Evolutionary conservation across 1,140 invertebrate genomes (phyloP).

Genomic region (Anthonomus grandis): DNA sequence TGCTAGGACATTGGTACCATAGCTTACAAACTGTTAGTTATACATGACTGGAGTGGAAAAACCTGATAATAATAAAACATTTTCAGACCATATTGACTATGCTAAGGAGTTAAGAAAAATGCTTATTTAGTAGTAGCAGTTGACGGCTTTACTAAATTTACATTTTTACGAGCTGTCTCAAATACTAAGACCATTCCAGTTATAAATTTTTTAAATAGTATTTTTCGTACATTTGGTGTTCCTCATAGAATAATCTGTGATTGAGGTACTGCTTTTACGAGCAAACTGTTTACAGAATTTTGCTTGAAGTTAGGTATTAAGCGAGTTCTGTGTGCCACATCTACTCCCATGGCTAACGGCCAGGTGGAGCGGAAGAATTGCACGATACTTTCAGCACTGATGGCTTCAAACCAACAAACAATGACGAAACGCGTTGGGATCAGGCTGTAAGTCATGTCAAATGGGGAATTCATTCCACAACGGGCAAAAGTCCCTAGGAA

Average conservation of each 20-base stretch:
- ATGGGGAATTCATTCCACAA: not conserved
- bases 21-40: too few species aligned
- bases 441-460: not conserved
- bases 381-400: too few species aligned
- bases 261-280: constrained; percentile 44
- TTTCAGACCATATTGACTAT: too few species aligned
- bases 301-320: too few species aligned
- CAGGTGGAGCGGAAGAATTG: too few species aligned
- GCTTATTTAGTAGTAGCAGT: constrained; percentile 43
- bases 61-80: too few species aligned
- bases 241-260: constrained; percentile 41
- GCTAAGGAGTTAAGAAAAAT: too few species aligned
- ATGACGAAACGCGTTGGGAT: not conserved
- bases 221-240: constrained; percentile 38
- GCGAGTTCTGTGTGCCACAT: too few species aligned
- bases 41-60: too few species aligned
- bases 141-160: constrained; percentile 44
- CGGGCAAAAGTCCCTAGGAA: not conserved
- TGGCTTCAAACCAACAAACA: too few species aligned
- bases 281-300: constrained; percentile 31
- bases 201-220: not conserved
- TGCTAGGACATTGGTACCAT: too few species aligned
- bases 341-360: too few species aligned
- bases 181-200: not conserved
- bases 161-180: constrained; percentile 29